Percentiles rank a stretch among this genome's conserved stretches.
These are phyloP conservation scores for Syndactyla subalaris DNA, from an alignment of 2,797 vertebrate genomes.

Conservation along the genomic window DNA sequence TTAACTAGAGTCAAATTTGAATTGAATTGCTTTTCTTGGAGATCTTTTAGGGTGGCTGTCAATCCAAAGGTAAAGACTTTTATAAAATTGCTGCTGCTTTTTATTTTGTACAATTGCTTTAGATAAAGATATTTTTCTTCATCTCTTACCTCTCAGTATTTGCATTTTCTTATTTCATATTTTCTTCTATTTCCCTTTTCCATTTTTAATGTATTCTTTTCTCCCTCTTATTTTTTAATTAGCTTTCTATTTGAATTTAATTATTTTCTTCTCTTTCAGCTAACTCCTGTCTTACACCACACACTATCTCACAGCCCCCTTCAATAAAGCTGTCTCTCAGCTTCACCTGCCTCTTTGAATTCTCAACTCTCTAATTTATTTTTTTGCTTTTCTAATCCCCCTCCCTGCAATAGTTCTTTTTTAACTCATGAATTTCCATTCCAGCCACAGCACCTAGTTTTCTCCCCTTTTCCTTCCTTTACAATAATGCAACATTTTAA, in stretches of 20 bases:
- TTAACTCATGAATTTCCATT: constrained; percentile 33
- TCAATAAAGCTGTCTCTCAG: constrained; percentile 50
- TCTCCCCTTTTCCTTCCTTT: background rate
- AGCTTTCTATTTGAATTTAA: constrained; percentile 58
- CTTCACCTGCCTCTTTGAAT: constrained; percentile 47
- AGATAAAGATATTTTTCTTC: constrained; percentile 59
- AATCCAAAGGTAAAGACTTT: constrained; percentile 62
- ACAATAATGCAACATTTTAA: background rate
- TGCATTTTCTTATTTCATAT: constrained; percentile 46
- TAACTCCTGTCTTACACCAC: constrained; percentile 30
- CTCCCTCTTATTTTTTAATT: constrained; percentile 57
- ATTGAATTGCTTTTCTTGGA: constrained; percentile 58
- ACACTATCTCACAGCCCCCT: constrained; percentile 38
- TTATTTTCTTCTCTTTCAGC: constrained; percentile 59
- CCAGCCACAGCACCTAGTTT: background rate
- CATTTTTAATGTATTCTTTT: constrained; percentile 62
- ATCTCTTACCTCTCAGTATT: constrained; percentile 48
- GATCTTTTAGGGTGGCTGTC: constrained; percentile 52
- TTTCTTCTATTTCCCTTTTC: constrained; percentile 35
- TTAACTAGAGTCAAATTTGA: constrained; percentile 58
- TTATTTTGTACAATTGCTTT: constrained; percentile 53
- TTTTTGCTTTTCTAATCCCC: constrained; percentile 28
- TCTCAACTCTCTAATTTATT: constrained; percentile 1
- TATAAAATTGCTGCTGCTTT: constrained; percentile 42
- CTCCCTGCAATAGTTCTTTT: background rate